phyloP scores from a whole-genome alignment of 2,113 vertebrate species.

The Halcyon senegalensis region DNA sequence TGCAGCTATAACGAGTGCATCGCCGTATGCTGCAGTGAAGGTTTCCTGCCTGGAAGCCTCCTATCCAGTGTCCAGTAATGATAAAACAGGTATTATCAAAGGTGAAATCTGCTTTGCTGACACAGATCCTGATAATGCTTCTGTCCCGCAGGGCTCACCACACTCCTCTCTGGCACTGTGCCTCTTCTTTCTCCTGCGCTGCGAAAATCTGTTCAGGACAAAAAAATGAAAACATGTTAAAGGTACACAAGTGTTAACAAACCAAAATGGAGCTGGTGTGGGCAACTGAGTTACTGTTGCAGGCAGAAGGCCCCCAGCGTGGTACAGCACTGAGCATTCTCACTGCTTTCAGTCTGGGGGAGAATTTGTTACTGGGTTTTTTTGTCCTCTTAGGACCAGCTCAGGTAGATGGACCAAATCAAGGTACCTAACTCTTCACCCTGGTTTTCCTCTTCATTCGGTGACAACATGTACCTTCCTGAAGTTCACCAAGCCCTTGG shows the following conservation, averaged over 20 bases:
- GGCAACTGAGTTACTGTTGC: neutral
- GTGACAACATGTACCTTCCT: neutral
- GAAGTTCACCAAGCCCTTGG: neutral
- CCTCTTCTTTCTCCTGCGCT: neutral
- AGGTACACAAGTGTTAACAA: neutral
- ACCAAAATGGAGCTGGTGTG: neutral
- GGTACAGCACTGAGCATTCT: neutral
- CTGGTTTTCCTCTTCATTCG: neutral
- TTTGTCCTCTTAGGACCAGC: neutral
- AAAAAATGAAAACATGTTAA: neutral
- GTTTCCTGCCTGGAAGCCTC: neutral
- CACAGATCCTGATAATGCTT: neutral
- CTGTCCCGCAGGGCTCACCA: neutral
- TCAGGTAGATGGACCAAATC: neutral
- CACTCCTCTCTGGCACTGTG: neutral
- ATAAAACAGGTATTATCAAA: neutral
- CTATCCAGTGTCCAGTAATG: neutral
- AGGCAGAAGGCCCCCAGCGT: neutral
- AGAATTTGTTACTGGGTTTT: neutral
- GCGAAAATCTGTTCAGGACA: neutral
- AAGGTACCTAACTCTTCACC: neutral
- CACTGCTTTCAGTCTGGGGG: fast-evolving
- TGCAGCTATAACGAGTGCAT: neutral
- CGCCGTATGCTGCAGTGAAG: neutral
- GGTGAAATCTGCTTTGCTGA: slow-evolving; percentile 34